phyloP scores from a whole-genome alignment of 2,113 vertebrate genomes.

The Thamnaconus septentrionalis region DNA sequence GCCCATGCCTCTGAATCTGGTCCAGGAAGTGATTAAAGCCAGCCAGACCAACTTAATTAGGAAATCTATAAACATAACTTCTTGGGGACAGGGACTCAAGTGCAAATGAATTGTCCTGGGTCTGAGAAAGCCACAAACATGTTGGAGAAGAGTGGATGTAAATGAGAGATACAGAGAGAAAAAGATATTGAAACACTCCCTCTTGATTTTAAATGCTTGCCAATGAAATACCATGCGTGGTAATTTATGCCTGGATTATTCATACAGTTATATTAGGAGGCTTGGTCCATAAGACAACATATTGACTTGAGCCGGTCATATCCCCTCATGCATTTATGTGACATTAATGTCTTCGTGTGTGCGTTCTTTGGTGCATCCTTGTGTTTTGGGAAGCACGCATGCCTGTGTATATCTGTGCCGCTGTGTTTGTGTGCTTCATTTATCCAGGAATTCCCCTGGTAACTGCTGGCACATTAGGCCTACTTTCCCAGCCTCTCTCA shows the following conservation, averaged over 20 bases:
- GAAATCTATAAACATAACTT: neutral
- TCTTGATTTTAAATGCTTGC: too few species aligned
- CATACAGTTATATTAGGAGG: too few species aligned
- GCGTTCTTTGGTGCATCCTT: neutral
- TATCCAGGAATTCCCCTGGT: conserved; percentile 62
- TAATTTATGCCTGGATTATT: too few species aligned
- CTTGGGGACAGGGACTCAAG: neutral
- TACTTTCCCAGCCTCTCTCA: conserved; percentile 55
- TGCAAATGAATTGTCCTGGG: neutral
- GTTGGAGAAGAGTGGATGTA: neutral
- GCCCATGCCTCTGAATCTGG: too few species aligned
- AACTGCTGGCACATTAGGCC: conserved; percentile 45
- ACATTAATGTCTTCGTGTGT: neutral
- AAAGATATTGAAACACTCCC: neutral
- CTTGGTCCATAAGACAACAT: too few species aligned
- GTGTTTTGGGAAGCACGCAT: neutral
- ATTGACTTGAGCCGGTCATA: neutral
- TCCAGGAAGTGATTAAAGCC: neutral
- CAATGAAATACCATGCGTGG: too few species aligned
- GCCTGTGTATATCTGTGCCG: too few species aligned
- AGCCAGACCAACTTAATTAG: neutral
- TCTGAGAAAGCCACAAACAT: neutral
- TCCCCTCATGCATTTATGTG: conserved; percentile 26
- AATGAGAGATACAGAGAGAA: neutral
- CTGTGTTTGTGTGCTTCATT: conserved; percentile 38